A percentile compares a stretch with the other conserved stretches of the same genome.
These are phyloP conservation scores for Natrix natrix DNA, from an alignment of 2,797 vertebrate genomes.

Conservation along the genomic window DNA sequence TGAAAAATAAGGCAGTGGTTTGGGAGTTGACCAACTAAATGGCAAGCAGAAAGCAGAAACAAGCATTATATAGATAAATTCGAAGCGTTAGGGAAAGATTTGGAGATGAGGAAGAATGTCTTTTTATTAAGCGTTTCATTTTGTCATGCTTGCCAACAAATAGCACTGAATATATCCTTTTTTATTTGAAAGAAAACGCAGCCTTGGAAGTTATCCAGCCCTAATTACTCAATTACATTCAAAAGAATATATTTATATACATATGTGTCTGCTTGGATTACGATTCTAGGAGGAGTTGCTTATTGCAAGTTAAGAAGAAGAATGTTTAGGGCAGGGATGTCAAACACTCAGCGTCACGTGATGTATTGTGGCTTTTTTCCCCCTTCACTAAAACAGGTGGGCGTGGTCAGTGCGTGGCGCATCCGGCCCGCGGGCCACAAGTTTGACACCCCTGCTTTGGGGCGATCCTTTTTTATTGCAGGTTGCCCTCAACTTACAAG, in stretches of 20 bases:
- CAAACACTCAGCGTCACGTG: background rate
- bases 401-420: no score
- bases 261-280: background rate
- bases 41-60: slow-evolving; percentile 66
- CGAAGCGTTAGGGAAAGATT: slow-evolving; percentile 84
- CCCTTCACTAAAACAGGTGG: no score
- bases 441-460: background rate
- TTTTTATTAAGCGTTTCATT: slow-evolving; percentile 79
- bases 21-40: slow-evolving; percentile 72
- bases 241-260: slow-evolving; percentile 12
- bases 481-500: background rate
- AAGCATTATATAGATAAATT: slow-evolving; percentile 66
- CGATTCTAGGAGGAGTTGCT: background rate
- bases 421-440: no score
- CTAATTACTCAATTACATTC: slow-evolving; percentile 52
- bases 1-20: slow-evolving; percentile 69
- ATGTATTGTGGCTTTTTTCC: no score
- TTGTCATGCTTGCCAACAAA: slow-evolving; percentile 64
- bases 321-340: background rate
- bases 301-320: background rate
- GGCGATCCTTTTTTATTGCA: background rate
- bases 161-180: slow-evolving; percentile 64
- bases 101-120: slow-evolving; percentile 79
- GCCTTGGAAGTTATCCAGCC: background rate
- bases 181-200: slow-evolving; percentile 34